Evolutionary conservation across 1,140 invertebrate species (phyloP).

Genomic region (Nautilus pompilius): DNA sequence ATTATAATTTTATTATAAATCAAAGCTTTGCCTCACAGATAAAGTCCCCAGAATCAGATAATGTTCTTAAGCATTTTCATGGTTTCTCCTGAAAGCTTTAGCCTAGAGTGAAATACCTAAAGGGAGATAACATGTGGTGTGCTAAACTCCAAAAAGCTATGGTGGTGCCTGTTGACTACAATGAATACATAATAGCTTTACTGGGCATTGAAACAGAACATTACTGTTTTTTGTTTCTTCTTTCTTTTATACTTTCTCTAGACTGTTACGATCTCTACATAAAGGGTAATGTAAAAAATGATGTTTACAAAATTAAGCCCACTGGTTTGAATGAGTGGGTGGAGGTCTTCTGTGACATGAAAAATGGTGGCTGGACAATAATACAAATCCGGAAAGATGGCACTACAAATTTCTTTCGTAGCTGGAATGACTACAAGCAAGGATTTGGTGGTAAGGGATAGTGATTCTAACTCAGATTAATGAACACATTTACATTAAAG

Average conservation of each 20-base stretch:
- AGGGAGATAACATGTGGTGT: too few species aligned
- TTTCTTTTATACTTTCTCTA: conserved; percentile 21
- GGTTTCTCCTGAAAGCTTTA: too few species aligned
- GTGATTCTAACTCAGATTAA: too few species aligned
- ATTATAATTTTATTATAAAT: neutral
- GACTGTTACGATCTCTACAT: conserved; percentile 48
- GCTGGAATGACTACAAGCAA: conserved; percentile 92
- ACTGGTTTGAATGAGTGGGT: conserved; percentile 19
- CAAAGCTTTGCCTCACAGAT: too few species aligned
- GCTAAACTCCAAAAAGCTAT: too few species aligned
- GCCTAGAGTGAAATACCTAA: too few species aligned
- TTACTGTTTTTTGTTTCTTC: neutral
- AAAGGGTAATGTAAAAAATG: conserved; percentile 27
- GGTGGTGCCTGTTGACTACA: too few species aligned
- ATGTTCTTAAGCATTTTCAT: too few species aligned
- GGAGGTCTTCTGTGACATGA: conserved; percentile 70
- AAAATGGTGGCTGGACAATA: conserved; percentile 82
- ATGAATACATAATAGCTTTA: too few species aligned
- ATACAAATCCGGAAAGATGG: conserved; percentile 79
- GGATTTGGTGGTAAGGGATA: conserved; percentile 89
- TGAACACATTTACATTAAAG: too few species aligned
- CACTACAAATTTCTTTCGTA: conserved; percentile 78
- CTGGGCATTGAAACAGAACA: too few species aligned
- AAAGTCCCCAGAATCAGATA: too few species aligned
- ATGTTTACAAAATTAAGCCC: conserved; percentile 36